A percentile compares a stretch with the other conserved stretches of the same genome.
Conservation (phyloP, 2,113 vertebrate genomes). For the Chunga burmeisteri region DNA sequence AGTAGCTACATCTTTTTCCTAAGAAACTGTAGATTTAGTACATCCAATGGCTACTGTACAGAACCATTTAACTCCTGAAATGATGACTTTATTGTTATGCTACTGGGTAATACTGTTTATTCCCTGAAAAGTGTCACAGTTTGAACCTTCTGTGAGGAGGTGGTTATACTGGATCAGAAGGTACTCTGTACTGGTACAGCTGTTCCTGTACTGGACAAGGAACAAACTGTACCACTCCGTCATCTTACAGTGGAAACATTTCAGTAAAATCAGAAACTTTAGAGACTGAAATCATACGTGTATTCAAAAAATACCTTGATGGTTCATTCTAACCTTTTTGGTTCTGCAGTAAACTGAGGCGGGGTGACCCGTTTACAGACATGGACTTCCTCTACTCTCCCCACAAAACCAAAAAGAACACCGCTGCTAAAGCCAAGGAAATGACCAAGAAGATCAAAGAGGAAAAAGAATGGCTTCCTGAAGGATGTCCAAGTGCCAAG, state of each 20-base stretch:
- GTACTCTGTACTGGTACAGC: background rate
- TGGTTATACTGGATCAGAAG: background rate
- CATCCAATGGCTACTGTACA: background rate
- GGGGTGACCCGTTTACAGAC: conserved; percentile 55
- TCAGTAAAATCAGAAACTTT: background rate
- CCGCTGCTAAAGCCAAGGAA: background rate
- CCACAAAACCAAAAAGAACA: background rate
- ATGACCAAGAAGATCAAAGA: background rate
- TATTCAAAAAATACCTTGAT: background rate
- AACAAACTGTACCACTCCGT: background rate
- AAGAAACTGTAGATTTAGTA: background rate
- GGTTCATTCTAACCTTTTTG: background rate
- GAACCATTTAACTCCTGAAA: background rate
- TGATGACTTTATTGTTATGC: background rate
- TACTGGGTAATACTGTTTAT: background rate
- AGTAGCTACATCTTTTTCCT: background rate
- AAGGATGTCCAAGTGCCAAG: background rate
- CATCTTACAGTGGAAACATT: background rate
- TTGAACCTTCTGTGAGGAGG: background rate
- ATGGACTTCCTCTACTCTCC: background rate
- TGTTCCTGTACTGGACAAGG: background rate
- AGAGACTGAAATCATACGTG: background rate
- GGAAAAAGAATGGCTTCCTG: background rate
- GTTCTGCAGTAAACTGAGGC: conserved; percentile 67
- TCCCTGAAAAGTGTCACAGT: background rate